Evolutionary conservation across 2,888 invertebrate genomes (phyloP).

Genomic region (Griposia aprilina): DNA sequence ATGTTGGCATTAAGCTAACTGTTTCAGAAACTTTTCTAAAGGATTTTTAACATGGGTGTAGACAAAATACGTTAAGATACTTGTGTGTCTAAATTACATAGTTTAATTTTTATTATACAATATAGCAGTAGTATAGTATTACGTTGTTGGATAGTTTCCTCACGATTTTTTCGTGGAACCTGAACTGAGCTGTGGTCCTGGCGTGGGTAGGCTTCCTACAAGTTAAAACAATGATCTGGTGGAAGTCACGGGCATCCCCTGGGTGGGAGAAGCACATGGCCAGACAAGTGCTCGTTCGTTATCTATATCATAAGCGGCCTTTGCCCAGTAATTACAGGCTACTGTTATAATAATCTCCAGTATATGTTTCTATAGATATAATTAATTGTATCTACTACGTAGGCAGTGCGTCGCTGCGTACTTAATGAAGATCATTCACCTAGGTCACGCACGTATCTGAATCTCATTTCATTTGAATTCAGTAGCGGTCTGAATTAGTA

Average conservation of each 20-base stretch:
- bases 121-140: too few species aligned
- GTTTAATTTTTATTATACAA: neutral
- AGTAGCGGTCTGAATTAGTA: conserved; percentile 25
- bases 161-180: neutral
- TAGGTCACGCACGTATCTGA: conserved; percentile 44
- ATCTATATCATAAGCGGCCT: neutral
- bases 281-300: neutral
- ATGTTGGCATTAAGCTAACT: too few species aligned
- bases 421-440: conserved; percentile 38
- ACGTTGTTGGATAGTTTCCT: neutral
- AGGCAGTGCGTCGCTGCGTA: conserved; percentile 13
- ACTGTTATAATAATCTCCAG: neutral
- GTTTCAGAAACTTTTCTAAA: too few species aligned
- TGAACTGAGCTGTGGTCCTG: neutral
- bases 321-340: neutral
- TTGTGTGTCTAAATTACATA: neutral
- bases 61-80: neutral
- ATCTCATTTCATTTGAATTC: conserved; percentile 36
- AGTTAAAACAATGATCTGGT: neutral
- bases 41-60: too few species aligned
- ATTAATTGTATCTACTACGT: conserved; percentile 3
- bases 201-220: neutral
- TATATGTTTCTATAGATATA: conserved; percentile 6
- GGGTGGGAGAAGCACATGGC: neutral
- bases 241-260: neutral